Conservation (phyloP, 2,113 vertebrate genomes). For the Pangasianodon hypophthalmus region DNA sequence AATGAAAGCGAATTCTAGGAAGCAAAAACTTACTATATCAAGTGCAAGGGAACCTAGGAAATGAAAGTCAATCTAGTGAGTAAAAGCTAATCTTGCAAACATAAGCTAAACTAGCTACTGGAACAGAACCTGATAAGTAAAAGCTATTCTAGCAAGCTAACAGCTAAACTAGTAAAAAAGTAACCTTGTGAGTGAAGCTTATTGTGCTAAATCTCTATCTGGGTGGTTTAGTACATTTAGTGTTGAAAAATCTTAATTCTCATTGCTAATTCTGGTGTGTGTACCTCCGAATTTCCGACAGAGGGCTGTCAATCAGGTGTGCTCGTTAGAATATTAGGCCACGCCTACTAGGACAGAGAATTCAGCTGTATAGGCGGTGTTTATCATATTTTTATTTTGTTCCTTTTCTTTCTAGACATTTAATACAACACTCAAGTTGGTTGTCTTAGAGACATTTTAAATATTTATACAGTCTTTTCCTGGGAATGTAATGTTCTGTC, state of each 20-base stretch:
- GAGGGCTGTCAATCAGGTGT: not conserved
- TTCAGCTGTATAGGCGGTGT: not conserved
- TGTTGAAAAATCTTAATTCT: not conserved
- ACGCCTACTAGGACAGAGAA: not conserved
- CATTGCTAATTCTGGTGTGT: not conserved
- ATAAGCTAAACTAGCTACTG: not conserved
- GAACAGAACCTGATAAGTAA: not conserved
- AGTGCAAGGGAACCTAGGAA: not conserved
- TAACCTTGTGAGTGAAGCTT: not conserved
- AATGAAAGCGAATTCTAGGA: not conserved
- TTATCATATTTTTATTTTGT: not conserved
- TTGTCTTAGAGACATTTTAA: not conserved
- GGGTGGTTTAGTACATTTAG: not conserved
- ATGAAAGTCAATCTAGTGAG: not conserved
- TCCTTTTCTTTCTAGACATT: not conserved
- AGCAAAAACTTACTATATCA: not conserved
- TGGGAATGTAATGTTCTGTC: not conserved
- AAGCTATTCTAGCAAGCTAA: not conserved
- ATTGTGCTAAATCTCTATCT: not conserved
- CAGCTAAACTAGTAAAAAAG: not conserved
- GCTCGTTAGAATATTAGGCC: not conserved
- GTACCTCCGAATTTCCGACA: not conserved
- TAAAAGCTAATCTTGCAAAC: not conserved
- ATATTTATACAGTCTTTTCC: not conserved
- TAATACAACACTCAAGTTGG: not conserved